These are phyloP conservation scores for Drosophila saltans DNA, from an alignment of 1,140 invertebrate genomes.

Conservation along the genomic window DNA sequence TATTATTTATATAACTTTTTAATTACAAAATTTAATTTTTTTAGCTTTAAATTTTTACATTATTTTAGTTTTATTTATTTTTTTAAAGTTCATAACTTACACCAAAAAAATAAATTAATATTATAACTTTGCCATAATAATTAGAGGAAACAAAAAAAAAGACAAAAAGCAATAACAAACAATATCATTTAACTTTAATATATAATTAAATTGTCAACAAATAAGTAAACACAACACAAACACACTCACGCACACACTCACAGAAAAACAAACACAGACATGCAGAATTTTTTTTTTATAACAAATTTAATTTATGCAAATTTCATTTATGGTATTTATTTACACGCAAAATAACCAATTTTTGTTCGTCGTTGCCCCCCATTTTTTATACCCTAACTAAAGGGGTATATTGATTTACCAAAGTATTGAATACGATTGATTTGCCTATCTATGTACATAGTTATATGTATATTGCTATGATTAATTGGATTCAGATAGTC, in stretches of 20 bases:
- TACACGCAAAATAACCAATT: slow-evolving; percentile 16
- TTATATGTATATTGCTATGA: no score
- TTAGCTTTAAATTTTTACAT: no score
- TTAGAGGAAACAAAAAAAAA: neutral
- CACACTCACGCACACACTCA: neutral
- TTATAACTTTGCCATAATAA: neutral
- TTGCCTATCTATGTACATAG: no score
- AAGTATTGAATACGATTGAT: no score
- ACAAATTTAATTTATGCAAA: slow-evolving; percentile 16
- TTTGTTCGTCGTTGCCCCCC: neutral
- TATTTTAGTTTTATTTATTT: no score
- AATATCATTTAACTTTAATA: slow-evolving; percentile 12
- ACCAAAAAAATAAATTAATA: neutral
- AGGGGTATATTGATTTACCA: neutral
- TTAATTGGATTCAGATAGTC: no score
- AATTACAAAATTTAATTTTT: no score
- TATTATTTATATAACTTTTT: no score
- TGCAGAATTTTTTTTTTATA: slow-evolving; percentile 5
- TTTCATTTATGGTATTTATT: slow-evolving; percentile 17
- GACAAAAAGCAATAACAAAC: neutral
- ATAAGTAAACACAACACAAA: neutral
- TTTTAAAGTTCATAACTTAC: no score
- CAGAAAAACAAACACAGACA: neutral
- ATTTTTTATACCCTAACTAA: neutral
- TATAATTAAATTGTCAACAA: slow-evolving; percentile 17